These are phyloP conservation scores for Paralvinella palmiformis DNA, from an alignment of 1,140 invertebrate species.

Conservation along the genomic window DNA sequence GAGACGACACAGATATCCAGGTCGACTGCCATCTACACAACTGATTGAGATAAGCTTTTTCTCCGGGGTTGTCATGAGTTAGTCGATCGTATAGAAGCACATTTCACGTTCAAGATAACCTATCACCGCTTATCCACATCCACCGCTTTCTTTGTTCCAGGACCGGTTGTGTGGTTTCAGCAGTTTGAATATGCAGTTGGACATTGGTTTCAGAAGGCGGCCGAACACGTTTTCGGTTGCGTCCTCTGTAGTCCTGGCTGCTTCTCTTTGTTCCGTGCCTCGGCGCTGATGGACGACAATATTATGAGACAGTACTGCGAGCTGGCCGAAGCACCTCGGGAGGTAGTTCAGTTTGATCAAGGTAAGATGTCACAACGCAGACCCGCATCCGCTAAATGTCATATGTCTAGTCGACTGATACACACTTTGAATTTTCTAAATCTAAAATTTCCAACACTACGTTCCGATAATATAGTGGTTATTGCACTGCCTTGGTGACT, in stretches of 20 bases:
- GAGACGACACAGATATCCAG: no score
- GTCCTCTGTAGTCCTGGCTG: slow-evolving; percentile 28
- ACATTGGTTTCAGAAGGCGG: slow-evolving; percentile 30
- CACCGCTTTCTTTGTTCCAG: slow-evolving; percentile 37
- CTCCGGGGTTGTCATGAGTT: no score
- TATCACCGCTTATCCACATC: no score
- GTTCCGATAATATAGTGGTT: no score
- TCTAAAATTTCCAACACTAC: not conserved
- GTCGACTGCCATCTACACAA: no score
- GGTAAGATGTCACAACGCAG: no score
- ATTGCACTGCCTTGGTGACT: no score
- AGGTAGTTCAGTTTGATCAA: slow-evolving; percentile 47
- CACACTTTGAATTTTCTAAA: not conserved
- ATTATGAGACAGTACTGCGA: slow-evolving; percentile 38
- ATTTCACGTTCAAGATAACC: no score
- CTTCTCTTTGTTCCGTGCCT: slow-evolving; percentile 26
- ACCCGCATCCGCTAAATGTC: slow-evolving; percentile 69
- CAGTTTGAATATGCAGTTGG: slow-evolving; percentile 44
- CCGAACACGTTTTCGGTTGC: slow-evolving; percentile 29
- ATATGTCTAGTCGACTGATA: not conserved
- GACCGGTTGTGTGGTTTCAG: slow-evolving; percentile 48
- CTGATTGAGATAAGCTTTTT: no score
- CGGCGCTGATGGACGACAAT: slow-evolving; percentile 30
- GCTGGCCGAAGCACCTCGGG: slow-evolving; percentile 34
- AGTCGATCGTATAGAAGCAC: no score